Percentiles rank a stretch among this genome's conserved stretches.
Evolutionary conservation across 2,113 vertebrate species (phyloP).

Genomic region (Donacobius atricapilla): DNA sequence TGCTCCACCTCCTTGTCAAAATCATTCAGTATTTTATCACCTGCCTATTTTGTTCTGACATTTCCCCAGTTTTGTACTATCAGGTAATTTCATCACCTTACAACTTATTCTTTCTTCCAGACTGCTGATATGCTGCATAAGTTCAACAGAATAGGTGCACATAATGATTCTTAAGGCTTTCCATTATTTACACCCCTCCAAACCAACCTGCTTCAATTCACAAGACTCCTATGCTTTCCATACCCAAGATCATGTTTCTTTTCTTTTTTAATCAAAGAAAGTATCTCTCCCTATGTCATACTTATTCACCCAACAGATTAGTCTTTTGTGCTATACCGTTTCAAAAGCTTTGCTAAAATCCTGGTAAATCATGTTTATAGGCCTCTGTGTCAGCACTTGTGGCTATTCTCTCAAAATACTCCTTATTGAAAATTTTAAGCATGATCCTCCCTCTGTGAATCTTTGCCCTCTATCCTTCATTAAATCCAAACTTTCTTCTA

Average conservation of each 20-base stretch:
- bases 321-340: not conserved
- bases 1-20: constrained; percentile 36
- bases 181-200: not conserved
- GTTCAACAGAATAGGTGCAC: not conserved
- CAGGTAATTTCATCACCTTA: not conserved
- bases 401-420: constrained; percentile 30
- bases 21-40: constrained; percentile 31
- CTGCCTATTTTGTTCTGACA: constrained; percentile 1
- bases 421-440: constrained; percentile 39
- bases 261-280: constrained; percentile 45
- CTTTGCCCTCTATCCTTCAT: constrained; percentile 23
- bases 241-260: not conserved
- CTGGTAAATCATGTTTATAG: constrained; percentile 27
- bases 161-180: not conserved
- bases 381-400: constrained; percentile 14
- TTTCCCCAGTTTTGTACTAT: constrained; percentile 2
- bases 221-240: not conserved
- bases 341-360: constrained; percentile 48
- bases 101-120: constrained; percentile 7
- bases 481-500: constrained; percentile 32
- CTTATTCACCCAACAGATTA: constrained; percentile 41
- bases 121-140: not conserved
- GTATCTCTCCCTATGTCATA: not conserved
- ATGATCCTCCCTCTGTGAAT: not conserved
- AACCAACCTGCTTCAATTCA: constrained; percentile 11